A percentile compares a stretch with the other conserved stretches of the same genome.
Evolutionary conservation across 2,888 invertebrate genomes (phyloP).

Genomic region (Campaea margaritaria): DNA sequence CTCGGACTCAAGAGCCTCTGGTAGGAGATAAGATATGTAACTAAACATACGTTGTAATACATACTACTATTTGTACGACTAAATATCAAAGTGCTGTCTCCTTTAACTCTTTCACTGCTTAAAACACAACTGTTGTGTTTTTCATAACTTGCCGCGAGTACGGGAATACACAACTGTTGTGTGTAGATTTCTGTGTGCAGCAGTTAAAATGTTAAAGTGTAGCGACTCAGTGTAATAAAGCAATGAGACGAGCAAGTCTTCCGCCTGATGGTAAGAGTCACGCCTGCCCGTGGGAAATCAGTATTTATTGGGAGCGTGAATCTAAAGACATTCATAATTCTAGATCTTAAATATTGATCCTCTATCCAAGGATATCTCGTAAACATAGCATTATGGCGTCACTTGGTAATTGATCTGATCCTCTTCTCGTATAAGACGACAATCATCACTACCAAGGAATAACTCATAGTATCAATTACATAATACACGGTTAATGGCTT

Average conservation of each 20-base stretch:
- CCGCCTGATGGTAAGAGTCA: too few relatives aligned
- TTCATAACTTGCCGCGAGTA: too few relatives aligned
- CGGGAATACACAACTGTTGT: too few relatives aligned
- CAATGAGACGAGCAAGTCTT: too few relatives aligned
- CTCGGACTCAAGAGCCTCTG: constrained; percentile 19
- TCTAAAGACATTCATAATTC: too few relatives aligned
- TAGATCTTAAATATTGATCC: too few relatives aligned
- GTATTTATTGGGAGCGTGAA: too few relatives aligned
- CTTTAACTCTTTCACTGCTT: neutral
- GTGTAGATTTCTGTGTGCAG: too few relatives aligned
- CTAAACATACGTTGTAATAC: neutral
- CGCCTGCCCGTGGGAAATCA: too few relatives aligned
- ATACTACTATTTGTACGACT: neutral
- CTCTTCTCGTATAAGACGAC: constrained; percentile 5
- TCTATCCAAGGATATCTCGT: neutral
- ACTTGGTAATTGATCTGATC: constrained; percentile 24
- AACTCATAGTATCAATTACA: constrained; percentile 1
- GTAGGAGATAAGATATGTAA: constrained; percentile 5
- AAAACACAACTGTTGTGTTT: too few relatives aligned
- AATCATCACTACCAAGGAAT: neutral
- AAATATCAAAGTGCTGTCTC: neutral
- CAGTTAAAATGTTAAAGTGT: too few relatives aligned
- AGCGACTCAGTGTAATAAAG: too few relatives aligned
- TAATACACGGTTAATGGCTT: constrained; percentile 5
- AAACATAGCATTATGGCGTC: constrained; percentile 13